Percentiles rank a stretch among this genome's conserved stretches.
Conservation (phyloP, 1,140 invertebrate species). For the Anoplolepis gracilipes region DNA sequence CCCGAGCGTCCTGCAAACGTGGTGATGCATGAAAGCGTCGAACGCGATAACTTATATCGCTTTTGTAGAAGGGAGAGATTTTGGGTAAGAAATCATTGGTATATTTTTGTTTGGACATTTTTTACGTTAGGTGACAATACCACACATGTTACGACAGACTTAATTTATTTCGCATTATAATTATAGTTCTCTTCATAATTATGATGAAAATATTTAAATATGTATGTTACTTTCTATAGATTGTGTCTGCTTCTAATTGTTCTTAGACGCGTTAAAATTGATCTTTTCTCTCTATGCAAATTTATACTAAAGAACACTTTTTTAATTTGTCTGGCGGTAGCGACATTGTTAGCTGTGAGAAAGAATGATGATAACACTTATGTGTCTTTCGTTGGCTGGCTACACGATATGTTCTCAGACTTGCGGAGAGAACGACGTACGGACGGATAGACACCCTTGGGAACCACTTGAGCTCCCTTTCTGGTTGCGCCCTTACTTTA, state of each 20-base stretch:
- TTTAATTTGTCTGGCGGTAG: slow-evolving; percentile 61
- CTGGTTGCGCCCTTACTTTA: slow-evolving; percentile 71
- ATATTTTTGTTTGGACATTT: slow-evolving; percentile 2
- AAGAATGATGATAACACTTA: slow-evolving; percentile 69
- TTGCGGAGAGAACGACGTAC: slow-evolving; percentile 74
- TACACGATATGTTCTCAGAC: slow-evolving; percentile 73
- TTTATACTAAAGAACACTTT: neutral
- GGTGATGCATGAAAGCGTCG: slow-evolving; percentile 72
- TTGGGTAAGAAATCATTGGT: slow-evolving; percentile 6
- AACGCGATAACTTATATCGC: slow-evolving; percentile 71
- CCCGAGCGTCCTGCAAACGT: slow-evolving; percentile 62
- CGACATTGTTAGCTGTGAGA: slow-evolving; percentile 66
- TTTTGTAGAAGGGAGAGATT: slow-evolving; percentile 54
- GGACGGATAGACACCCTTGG: slow-evolving; percentile 75
- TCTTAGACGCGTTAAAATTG: neutral
- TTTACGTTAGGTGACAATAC: neutral
- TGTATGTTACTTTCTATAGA: neutral
- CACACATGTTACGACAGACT: neutral
- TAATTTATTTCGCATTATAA: neutral
- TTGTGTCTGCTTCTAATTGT: neutral
- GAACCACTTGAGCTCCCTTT: slow-evolving; percentile 75
- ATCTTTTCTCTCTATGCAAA: too few relatives aligned
- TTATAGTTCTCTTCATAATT: neutral
- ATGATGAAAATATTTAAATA: slow-evolving; percentile 6
- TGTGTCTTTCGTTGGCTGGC: slow-evolving; percentile 66